phyloP scores from a whole-genome alignment of 2,888 invertebrate genomes.

The Monochamus alternatus region DNA sequence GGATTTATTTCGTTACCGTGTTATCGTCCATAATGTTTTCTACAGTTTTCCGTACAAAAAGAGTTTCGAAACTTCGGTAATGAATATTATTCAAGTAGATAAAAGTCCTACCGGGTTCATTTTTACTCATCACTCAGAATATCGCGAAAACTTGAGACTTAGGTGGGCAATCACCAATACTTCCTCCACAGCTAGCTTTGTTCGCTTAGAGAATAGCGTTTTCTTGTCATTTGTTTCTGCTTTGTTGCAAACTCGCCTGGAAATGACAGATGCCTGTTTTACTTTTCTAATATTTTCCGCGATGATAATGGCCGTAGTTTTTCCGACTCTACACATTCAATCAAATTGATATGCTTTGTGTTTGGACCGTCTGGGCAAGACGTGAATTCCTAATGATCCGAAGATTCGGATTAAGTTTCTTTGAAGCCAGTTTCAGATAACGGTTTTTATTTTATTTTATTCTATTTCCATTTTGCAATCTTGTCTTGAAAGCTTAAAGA shows the following conservation, averaged over 20 bases:
- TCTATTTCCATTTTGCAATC: too few species aligned
- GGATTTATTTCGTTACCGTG: too few species aligned
- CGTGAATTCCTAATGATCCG: slow-evolving; percentile 2
- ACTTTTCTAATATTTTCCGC: slow-evolving; percentile 35
- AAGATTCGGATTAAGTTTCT: too few species aligned
- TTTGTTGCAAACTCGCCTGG: slow-evolving; percentile 40
- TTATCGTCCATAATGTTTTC: too few species aligned
- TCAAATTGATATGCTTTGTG: slow-evolving; percentile 36
- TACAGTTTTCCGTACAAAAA: slow-evolving; percentile 2
- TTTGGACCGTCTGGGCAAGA: slow-evolving; percentile 23
- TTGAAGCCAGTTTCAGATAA: too few species aligned
- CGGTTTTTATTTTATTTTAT: too few species aligned
- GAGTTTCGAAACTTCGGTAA: neutral
- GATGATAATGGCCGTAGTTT: slow-evolving; percentile 34
- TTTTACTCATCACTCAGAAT: too few species aligned
- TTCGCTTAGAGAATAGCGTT: slow-evolving; percentile 33
- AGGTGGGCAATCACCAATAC: slow-evolving; percentile 19
- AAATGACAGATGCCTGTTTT: slow-evolving; percentile 40
- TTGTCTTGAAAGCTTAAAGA: too few species aligned
- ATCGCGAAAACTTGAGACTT: neutral
- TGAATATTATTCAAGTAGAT: too few species aligned
- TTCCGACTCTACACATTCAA: slow-evolving; percentile 34
- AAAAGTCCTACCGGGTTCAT: too few species aligned
- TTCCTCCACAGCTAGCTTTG: slow-evolving; percentile 21
- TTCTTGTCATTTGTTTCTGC: slow-evolving; percentile 41